These are phyloP conservation scores for Chelonus formosanus DNA, from an alignment of 2,888 invertebrate species.

Conservation along the genomic window DNA sequence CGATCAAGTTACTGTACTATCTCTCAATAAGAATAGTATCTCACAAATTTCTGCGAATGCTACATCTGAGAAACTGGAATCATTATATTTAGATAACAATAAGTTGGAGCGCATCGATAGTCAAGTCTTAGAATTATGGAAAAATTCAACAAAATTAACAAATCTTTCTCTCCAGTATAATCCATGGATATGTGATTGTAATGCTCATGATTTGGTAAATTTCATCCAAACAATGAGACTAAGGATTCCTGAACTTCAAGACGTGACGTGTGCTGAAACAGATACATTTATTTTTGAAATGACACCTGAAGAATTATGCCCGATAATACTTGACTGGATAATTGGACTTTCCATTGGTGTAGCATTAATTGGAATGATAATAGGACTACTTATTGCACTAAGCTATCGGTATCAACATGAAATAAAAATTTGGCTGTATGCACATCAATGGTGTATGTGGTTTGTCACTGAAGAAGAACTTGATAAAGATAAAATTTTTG, in stretches of 20 bases:
- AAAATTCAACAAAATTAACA: slow-evolving; percentile 64
- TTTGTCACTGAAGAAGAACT: slow-evolving; percentile 75
- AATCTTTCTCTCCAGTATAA: slow-evolving; percentile 72
- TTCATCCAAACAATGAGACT: slow-evolving; percentile 67
- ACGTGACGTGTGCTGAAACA: slow-evolving; percentile 45
- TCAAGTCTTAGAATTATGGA: slow-evolving; percentile 63
- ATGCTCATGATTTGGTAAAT: slow-evolving; percentile 69
- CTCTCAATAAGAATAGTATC: slow-evolving; percentile 67
- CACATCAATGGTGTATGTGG: slow-evolving; percentile 71
- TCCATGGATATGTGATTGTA: slow-evolving; percentile 76
- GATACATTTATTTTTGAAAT: slow-evolving; percentile 44
- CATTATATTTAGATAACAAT: slow-evolving; percentile 70
- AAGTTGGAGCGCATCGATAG: slow-evolving; percentile 66
- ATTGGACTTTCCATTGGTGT: slow-evolving; percentile 60
- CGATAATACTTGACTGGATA: slow-evolving; percentile 31
- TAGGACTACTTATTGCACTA: slow-evolving; percentile 65
- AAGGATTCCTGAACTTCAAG: slow-evolving; percentile 43
- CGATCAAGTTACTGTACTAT: slow-evolving; percentile 66
- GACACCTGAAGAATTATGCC: slow-evolving; percentile 48
- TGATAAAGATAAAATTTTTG: slow-evolving; percentile 75
- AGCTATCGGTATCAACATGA: slow-evolving; percentile 70
- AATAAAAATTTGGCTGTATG: slow-evolving; percentile 75
- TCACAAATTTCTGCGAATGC: neutral
- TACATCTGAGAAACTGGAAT: slow-evolving; percentile 42
- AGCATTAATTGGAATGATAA: slow-evolving; percentile 65